Percentiles rank a stretch among this genome's conserved stretches.
Conservation (phyloP, 2,888 invertebrate species). For the Liodrosophila aerea region DNA sequence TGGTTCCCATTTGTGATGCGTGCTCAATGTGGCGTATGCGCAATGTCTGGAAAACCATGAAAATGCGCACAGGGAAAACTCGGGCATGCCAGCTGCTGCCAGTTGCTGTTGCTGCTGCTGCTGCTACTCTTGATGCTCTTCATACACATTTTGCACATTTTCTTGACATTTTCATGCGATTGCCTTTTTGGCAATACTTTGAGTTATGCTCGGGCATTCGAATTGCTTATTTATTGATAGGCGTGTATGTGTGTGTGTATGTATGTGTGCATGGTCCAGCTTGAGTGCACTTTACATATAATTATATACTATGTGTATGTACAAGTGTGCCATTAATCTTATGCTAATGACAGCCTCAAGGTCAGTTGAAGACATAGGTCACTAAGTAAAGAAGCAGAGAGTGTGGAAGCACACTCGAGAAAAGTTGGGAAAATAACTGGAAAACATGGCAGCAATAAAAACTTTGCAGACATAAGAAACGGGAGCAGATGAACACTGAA, state of each 20-base stretch:
- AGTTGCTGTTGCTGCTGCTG: slow-evolving; percentile 9
- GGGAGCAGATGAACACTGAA: too few relatives aligned
- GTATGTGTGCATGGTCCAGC: too few relatives aligned
- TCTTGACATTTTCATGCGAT: slow-evolving; percentile 56
- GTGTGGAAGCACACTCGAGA: slow-evolving; percentile 5
- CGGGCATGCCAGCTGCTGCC: slow-evolving; percentile 17
- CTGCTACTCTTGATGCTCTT: slow-evolving; percentile 19
- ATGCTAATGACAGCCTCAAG: slow-evolving; percentile 56
- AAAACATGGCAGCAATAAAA: too few relatives aligned
- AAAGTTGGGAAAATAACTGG: too few relatives aligned
- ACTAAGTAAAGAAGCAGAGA: neutral
- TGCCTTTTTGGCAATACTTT: slow-evolving; percentile 25
- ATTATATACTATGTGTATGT: slow-evolving; percentile 30
- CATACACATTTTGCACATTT: slow-evolving; percentile 37
- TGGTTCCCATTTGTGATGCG: slow-evolving; percentile 16
- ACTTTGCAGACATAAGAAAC: too few relatives aligned
- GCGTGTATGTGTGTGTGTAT: neutral
- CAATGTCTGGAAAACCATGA: slow-evolving; percentile 50
- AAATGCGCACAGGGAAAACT: slow-evolving; percentile 24
- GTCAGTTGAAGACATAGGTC: slow-evolving; percentile 28
- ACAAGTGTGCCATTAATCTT: slow-evolving; percentile 42
- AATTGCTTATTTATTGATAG: slow-evolving; percentile 52
- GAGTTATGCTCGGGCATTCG: slow-evolving; percentile 23
- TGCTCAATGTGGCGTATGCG: slow-evolving; percentile 70
- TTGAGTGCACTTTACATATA: slow-evolving; percentile 3